A percentile compares a stretch with the other conserved stretches of the same genome.
Evolutionary conservation across 2,113 vertebrate species (phyloP).

Genomic region (Oriolus oriolus): DNA sequence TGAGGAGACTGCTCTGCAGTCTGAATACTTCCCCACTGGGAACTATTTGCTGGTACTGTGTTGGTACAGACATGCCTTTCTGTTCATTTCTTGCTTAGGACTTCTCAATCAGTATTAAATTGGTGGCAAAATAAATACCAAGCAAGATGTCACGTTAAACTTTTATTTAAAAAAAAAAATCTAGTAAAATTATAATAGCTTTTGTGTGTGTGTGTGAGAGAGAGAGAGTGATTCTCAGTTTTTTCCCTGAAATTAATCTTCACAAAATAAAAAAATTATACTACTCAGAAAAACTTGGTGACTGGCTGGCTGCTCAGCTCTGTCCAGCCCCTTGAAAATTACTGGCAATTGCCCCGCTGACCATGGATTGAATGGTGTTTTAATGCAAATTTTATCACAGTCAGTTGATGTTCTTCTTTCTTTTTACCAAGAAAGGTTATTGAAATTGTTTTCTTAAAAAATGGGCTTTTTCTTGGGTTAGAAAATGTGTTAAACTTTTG

Average conservation of each 20-base stretch:
- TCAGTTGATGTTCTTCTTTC: background rate
- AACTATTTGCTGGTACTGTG: background rate
- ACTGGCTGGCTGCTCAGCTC: background rate
- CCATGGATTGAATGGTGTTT: background rate
- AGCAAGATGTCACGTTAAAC: background rate
- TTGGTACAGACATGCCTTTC: background rate
- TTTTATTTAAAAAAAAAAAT: background rate
- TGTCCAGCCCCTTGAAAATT: background rate
- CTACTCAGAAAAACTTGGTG: background rate
- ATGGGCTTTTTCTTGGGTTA: background rate
- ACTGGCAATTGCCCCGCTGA: background rate
- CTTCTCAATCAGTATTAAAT: background rate
- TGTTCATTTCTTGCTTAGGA: background rate
- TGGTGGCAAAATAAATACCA: background rate
- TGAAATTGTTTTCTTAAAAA: background rate
- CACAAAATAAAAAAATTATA: background rate
- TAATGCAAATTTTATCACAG: background rate
- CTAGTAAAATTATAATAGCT: background rate
- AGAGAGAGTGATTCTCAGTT: background rate
- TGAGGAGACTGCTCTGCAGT: background rate
- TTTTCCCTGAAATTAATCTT: background rate
- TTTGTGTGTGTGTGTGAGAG: background rate
- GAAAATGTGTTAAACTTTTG: background rate
- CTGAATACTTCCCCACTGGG: background rate
- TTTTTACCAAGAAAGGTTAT: background rate